Evolutionary conservation across 2,888 invertebrate species (phyloP), one percentile per base, ranked within the genome.

Genomic region (Oligia latruncula): DNA sequence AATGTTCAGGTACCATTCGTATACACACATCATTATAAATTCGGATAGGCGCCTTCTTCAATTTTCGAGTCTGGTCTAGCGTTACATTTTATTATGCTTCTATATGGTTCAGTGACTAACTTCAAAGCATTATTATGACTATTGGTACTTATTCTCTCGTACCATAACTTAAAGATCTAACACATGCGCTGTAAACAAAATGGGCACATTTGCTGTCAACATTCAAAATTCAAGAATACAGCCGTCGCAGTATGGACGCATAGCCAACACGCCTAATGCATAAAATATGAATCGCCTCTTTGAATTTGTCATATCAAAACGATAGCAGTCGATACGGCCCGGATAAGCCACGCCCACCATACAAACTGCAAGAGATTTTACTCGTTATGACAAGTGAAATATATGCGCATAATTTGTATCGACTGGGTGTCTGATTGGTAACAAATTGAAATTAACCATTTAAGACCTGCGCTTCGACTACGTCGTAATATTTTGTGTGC

Each of bases 211-310:
- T 77, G 78, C 62, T 78, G 73, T 82, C 74, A 82, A 84, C 78
- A 76, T 78, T 84, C 81, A 84, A 88, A 90, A 85, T 88, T 90
- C 87, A 88, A 90, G 89, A 91, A 89, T 86, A 88, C 78, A 77
- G 80, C 75, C 83, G 80, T 83, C 85, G 78, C 82, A 81, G 88
- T 89, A 90, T 91, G 90, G 91, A 90, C 88, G 90, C 90, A 91
- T 91, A 92, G 90, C 90, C 89, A 91, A 92, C 91, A 92, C 91
- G 88, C 88, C 92, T 95, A 92, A 95, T 95, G 95, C 94, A 96
- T 96, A 95, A 95, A 95, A 95, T 95, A 96, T 96, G 94, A 94
- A 94, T 93, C 91, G 92, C 90, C 92, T 91, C 93, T 94, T 95
- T 94, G 94, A 95, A 96, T 95, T 95, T 95, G 95, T 96, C 95